Conservation (phyloP, 2,113 vertebrate genomes). For the Malurus cyaneus region DNA sequence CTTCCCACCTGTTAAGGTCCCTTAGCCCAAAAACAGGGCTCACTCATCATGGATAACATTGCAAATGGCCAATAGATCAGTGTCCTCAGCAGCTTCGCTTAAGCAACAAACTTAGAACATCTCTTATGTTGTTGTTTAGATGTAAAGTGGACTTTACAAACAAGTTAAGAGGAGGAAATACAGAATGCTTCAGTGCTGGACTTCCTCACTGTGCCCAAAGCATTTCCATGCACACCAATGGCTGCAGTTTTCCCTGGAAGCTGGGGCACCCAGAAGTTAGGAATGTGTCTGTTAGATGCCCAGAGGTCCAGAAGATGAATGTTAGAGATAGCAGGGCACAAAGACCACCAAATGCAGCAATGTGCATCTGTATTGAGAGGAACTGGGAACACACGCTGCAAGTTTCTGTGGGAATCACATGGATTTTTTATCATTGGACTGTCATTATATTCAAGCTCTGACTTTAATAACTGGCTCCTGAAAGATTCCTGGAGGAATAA, state of each 20-base stretch:
- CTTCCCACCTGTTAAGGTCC: background rate
- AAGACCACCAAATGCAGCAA: background rate
- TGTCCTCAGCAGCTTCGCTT: background rate
- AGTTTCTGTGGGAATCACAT: background rate
- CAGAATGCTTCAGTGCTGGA: background rate
- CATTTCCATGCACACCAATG: accelerated
- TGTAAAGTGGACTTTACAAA: background rate
- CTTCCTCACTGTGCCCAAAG: background rate
- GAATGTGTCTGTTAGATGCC: background rate
- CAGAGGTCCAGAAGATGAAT: background rate
- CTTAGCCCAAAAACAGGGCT: background rate
- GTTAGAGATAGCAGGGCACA: background rate
- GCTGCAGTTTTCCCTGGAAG: background rate
- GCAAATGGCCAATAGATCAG: background rate
- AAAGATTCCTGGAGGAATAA: background rate
- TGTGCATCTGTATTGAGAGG: background rate
- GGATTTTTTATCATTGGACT: background rate
- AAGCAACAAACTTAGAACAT: background rate
- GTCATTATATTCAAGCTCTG: background rate
- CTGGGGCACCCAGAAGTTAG: background rate
- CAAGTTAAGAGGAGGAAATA: background rate
- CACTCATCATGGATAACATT: background rate
- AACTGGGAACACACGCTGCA: background rate
- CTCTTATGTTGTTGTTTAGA: background rate
- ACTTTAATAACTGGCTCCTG: background rate